phyloP scores from a whole-genome alignment of 2,797 vertebrate species.

The Neoniphon sammara region DNA sequence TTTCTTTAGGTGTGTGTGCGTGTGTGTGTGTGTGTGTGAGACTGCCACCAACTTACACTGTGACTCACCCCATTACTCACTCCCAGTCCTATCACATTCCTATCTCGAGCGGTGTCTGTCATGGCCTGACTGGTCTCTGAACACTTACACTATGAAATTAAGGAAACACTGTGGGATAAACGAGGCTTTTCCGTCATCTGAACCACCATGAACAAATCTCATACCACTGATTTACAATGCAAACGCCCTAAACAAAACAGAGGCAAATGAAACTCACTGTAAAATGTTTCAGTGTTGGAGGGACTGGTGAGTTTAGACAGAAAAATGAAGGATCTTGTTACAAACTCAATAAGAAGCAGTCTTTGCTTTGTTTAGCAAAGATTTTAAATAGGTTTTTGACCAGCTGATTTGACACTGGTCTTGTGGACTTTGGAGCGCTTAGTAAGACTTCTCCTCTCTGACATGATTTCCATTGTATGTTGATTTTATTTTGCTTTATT shows the following conservation, averaged over 20 bases:
- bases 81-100: constrained; percentile 44
- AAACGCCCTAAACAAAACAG: constrained; percentile 16
- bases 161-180: neutral
- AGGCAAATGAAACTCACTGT: neutral
- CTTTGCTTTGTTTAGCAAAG: no score
- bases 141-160: constrained; percentile 15
- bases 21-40: neutral
- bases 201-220: neutral
- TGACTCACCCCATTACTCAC: constrained; percentile 23
- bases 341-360: neutral
- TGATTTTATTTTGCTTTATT: neutral
- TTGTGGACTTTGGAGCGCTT: no score
- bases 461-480: no score
- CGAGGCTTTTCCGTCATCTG: constrained; percentile 4
- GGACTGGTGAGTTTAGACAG: no score
- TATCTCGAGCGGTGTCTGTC: constrained; percentile 20
- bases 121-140: constrained; percentile 13
- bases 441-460: no score
- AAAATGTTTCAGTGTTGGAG: no score
- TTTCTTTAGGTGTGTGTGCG: neutral
- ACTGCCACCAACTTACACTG: neutral
- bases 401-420: no score
- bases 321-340: neutral
- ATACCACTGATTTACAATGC: constrained; percentile 14
- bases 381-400: no score